Conservation (phyloP, 2,113 vertebrate species). For the Heterocephalus glaber region DNA sequence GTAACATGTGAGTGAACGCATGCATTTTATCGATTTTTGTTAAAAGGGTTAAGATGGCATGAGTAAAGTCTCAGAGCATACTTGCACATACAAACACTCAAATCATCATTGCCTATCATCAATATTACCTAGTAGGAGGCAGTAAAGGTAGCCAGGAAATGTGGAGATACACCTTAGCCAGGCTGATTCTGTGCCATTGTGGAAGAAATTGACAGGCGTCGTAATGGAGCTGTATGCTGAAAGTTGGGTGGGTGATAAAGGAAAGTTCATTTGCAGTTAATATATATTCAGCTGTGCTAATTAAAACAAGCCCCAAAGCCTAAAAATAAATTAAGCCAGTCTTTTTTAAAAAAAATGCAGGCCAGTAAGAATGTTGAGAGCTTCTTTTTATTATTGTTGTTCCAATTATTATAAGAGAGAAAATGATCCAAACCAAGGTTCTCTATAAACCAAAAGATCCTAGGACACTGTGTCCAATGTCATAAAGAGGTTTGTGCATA, state of each 20-base stretch:
- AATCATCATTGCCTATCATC: background rate
- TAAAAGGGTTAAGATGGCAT: background rate
- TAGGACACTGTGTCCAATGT: background rate
- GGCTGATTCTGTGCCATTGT: rapidly evolving
- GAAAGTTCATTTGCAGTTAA: slow-evolving; percentile 56
- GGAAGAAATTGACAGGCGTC: rapidly evolving
- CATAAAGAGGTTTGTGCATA: background rate
- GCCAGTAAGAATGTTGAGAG: slow-evolving; percentile 23
- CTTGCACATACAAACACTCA: background rate
- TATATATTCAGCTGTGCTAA: slow-evolving; percentile 57
- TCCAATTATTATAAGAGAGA: background rate
- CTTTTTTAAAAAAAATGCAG: slow-evolving; percentile 1
- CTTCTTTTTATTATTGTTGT: slow-evolving; percentile 7
- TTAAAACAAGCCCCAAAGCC: slow-evolving; percentile 56
- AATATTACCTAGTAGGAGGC: rapidly evolving
- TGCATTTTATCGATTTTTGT: background rate
- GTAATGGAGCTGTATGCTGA: background rate
- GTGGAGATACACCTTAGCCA: rapidly evolving
- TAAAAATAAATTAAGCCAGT: slow-evolving; percentile 60
- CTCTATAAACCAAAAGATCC: background rate
- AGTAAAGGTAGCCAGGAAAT: background rate
- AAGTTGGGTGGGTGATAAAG: background rate
- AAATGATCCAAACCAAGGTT: background rate
- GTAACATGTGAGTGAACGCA: background rate
- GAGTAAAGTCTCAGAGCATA: background rate